These are phyloP conservation scores for Pseudomyrmex pallidus DNA, from an alignment of 1,140 invertebrate genomes.

Conservation along the genomic window DNA sequence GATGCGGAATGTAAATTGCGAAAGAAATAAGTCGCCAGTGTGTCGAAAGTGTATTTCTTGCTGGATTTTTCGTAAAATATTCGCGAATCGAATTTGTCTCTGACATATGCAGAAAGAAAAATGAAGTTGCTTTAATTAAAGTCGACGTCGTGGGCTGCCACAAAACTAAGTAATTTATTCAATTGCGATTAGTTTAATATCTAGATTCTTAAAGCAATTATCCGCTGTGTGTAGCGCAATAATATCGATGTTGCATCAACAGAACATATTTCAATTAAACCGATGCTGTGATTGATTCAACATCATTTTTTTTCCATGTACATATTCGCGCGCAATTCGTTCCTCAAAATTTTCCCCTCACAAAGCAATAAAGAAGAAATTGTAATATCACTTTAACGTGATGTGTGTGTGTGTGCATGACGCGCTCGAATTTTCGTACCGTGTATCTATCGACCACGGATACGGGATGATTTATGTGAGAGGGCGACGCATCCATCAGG, in stretches of 20 bases:
- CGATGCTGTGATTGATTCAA: no score
- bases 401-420: not conserved
- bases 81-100: not conserved
- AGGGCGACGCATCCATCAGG: constrained; percentile 33
- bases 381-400: not conserved
- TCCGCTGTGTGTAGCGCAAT: no score
- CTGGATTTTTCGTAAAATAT: not conserved
- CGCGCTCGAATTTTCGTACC: constrained; percentile 9
- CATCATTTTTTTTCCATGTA: no score
- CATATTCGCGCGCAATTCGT: no score
- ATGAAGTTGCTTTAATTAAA: no score
- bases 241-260: no score
- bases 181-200: no score
- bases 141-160: no score
- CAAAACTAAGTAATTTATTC: no score
- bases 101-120: not conserved
- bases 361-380: not conserved
- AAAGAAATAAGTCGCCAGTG: not conserved
- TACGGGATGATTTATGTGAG: constrained; percentile 59
- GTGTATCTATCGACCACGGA: not conserved
- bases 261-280: no score
- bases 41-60: no score
- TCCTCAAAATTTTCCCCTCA: not conserved
- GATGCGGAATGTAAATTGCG: constrained; percentile 5
- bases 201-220: no score